Percentiles rank a stretch among this genome's conserved stretches.
Conservation (phyloP, 2,113 vertebrate genomes). For the Phycodurus eques region DNA sequence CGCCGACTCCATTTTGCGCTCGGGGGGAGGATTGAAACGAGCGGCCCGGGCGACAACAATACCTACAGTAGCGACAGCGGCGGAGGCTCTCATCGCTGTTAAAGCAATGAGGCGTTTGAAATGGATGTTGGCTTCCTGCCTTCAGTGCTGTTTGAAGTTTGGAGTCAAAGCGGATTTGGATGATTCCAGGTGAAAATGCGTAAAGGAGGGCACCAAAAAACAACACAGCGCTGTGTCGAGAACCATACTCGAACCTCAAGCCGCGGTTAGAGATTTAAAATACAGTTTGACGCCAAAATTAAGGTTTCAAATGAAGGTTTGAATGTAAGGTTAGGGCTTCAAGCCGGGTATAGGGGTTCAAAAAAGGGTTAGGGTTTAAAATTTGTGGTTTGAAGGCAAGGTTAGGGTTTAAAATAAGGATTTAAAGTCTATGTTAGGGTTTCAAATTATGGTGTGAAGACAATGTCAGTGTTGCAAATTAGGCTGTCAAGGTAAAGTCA, state of each 20-base stretch:
- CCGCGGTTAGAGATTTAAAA: background rate
- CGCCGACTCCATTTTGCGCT: conserved; percentile 51
- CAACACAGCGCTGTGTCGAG: conserved; percentile 17
- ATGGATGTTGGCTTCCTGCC: conserved; percentile 50
- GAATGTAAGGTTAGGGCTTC: background rate
- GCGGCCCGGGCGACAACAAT: conserved; percentile 58
- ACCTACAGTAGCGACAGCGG: conserved; percentile 42
- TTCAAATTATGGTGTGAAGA: background rate
- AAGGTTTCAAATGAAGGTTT: no score
- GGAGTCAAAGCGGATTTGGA: conserved; percentile 46
- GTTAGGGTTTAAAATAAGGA: no score
- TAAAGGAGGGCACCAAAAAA: conserved; percentile 6
- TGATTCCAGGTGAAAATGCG: conserved; percentile 2
- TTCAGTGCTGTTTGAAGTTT: conserved; percentile 53
- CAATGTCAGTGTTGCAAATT: no score
- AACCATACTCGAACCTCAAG: no score
- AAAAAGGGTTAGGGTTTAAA: no score
- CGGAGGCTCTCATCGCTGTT: conserved; percentile 51
- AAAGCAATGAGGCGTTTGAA: conserved; percentile 72
- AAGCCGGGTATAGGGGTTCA: no score
- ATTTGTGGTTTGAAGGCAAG: no score
- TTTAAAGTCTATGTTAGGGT: no score
- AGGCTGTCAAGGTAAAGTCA: no score
- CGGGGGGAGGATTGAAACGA: conserved; percentile 54
- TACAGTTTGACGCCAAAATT: background rate